phyloP scores from a whole-genome alignment of 64 coral and sea anemone genomes.

The Montipora foliosa region DNA sequence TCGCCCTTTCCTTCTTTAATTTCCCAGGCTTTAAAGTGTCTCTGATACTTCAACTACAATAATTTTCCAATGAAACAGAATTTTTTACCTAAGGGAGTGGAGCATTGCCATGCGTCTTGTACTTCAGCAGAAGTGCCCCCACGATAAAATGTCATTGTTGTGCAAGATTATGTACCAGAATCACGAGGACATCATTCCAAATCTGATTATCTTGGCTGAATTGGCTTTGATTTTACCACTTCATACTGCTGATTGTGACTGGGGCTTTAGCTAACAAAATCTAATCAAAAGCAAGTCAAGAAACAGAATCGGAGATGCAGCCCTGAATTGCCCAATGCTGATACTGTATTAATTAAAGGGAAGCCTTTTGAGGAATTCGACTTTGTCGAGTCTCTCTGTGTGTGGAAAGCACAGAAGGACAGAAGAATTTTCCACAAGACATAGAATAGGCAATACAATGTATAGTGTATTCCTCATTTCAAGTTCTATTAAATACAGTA shows the following conservation, averaged over 20 bases:
- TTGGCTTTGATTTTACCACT: slow-evolving; percentile 20
- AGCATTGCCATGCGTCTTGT: slow-evolving; percentile 15
- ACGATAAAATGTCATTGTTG: slow-evolving; percentile 16
- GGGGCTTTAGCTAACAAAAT: slow-evolving; percentile 16
- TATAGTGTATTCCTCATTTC: slow-evolving; percentile 14
- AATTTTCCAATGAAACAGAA: not conserved
- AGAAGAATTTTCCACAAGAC: slow-evolving; percentile 19
- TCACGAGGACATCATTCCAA: slow-evolving; percentile 7
- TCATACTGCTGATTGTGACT: slow-evolving; percentile 14
- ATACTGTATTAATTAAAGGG: slow-evolving; percentile 32
- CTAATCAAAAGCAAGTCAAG: slow-evolving; percentile 35
- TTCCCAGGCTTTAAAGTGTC: not conserved
- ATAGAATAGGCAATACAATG: not conserved
- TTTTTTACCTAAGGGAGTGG: not conserved
- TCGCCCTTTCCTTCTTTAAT: not conserved
- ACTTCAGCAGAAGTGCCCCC: slow-evolving; percentile 6
- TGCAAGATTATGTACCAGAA: slow-evolving; percentile 30
- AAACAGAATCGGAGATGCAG: slow-evolving; percentile 28
- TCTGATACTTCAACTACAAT: not conserved
- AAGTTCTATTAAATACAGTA: slow-evolving; percentile 26
- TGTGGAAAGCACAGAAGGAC: slow-evolving; percentile 23
- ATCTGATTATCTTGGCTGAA: slow-evolving; percentile 45
- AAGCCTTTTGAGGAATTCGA: slow-evolving; percentile 41
- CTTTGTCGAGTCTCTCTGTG: not conserved
- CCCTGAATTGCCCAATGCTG: slow-evolving; percentile 36